phyloP scores from a whole-genome alignment of 2,797 vertebrate species.

The Eidolon dupreanum region DNA sequence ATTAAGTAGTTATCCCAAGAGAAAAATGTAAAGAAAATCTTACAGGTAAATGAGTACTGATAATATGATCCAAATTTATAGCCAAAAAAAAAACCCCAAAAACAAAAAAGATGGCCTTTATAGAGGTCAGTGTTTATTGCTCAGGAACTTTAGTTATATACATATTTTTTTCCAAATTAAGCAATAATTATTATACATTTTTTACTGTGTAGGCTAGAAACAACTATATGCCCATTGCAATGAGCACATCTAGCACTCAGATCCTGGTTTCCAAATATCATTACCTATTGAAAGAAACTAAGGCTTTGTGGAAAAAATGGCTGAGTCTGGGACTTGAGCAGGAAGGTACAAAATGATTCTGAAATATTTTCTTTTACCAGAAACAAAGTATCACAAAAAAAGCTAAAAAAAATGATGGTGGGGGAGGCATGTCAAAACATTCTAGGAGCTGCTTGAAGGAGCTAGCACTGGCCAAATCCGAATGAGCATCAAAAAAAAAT shows the following conservation, averaged over 20 bases:
- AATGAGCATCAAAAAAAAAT: neutral
- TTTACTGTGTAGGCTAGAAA: neutral
- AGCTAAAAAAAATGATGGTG: neutral
- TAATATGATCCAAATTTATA: neutral
- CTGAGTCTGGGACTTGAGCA: neutral
- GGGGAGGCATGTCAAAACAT: neutral
- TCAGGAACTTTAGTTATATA: neutral
- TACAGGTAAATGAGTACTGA: neutral
- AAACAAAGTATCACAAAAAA: neutral
- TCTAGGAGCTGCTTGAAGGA: neutral
- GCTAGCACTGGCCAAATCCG: neutral
- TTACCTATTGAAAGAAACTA: neutral
- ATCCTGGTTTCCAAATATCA: neutral
- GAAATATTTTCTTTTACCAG: neutral
- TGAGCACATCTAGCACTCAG: neutral
- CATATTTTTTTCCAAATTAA: neutral
- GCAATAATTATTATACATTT: neutral
- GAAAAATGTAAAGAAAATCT: neutral
- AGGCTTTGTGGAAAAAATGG: neutral
- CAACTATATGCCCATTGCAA: neutral
- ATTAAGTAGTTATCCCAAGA: neutral
- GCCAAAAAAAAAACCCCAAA: neutral
- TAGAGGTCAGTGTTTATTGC: neutral
- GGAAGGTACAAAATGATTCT: neutral
- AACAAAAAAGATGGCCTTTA: neutral